Evolutionary conservation across 2,113 vertebrate species (phyloP).

Genomic region (Sinocyclocheilus rhinocerous): DNA sequence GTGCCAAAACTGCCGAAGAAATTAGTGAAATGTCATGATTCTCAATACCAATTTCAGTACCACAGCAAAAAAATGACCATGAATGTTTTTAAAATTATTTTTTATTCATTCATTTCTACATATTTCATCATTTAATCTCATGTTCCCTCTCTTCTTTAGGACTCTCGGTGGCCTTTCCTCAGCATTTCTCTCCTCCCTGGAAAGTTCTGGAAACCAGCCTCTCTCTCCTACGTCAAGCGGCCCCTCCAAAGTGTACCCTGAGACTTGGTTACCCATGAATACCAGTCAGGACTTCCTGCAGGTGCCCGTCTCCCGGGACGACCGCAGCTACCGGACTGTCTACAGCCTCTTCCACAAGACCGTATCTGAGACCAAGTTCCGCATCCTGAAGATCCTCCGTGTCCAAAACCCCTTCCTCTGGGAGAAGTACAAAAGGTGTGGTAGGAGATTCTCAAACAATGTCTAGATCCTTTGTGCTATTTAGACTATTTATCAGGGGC

Average conservation of each 20-base stretch:
- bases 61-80: too few species aligned
- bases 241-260: conserved; percentile 88
- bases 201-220: conserved; percentile 63
- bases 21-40: too few species aligned
- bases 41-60: not conserved
- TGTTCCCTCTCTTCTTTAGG: conserved; percentile 64
- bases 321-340: conserved; percentile 96
- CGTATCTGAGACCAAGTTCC: conserved; percentile 96
- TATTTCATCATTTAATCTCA: too few species aligned
- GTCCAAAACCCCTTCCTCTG: conserved; percentile 99
- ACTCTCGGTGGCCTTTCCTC: conserved; percentile 83
- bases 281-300: conserved; percentile 94
- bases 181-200: conserved; percentile 67
- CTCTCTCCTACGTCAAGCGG: conserved; percentile 80
- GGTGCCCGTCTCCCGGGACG: conserved; percentile 94
- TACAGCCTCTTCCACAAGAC: conserved; percentile 99
- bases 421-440: conserved; percentile 99
- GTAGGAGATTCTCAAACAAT: not conserved
- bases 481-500: not conserved
- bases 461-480: conserved; percentile 3
- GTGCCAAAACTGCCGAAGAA: not conserved
- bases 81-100: not conserved
- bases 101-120: not conserved
- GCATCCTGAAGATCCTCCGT: conserved; percentile 91
- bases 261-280: conserved; percentile 95